These are phyloP conservation scores for Ochotona princeps DNA, from an alignment of 2,113 vertebrate genomes.

Conservation along the genomic window DNA sequence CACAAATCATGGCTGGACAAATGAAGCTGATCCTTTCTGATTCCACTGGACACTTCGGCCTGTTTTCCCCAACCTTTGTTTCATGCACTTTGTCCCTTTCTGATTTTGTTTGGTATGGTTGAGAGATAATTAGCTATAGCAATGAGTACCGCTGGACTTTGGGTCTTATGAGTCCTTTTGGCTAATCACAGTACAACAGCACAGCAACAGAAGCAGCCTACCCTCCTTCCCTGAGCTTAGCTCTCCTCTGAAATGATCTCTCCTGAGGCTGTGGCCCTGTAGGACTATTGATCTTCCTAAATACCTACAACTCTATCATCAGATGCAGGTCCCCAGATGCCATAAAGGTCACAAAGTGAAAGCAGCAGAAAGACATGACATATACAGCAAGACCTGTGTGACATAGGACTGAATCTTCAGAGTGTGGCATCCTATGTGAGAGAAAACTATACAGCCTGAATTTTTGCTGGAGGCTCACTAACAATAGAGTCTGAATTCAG, in stretches of 20 bases:
- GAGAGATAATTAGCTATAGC: not conserved
- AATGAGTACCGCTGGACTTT: too few species aligned
- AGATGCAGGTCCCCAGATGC: not conserved
- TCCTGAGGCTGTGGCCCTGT: accelerated
- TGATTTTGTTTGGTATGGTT: not conserved
- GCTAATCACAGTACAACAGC: not conserved
- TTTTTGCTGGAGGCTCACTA: too few species aligned
- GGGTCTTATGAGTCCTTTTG: not conserved
- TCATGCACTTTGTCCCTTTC: not conserved
- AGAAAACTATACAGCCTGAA: not conserved
- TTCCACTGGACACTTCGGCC: too few species aligned
- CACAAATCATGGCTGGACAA: not conserved
- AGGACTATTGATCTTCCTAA: not conserved
- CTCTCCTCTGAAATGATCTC: not conserved
- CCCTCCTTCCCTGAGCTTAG: not conserved
- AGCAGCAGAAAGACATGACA: not conserved
- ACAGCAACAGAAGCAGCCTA: not conserved
- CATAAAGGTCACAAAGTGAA: not conserved
- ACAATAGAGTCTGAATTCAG: too few species aligned
- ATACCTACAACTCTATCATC: not conserved
- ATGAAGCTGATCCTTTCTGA: not conserved
- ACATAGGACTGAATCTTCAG: not conserved
- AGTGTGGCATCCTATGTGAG: too few species aligned
- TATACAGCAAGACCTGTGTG: too few species aligned
- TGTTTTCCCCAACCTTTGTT: not conserved